These are phyloP conservation scores for Tympanuchus pallidicinctus DNA, from an alignment of 2,113 vertebrate genomes.

Conservation along the genomic window DNA sequence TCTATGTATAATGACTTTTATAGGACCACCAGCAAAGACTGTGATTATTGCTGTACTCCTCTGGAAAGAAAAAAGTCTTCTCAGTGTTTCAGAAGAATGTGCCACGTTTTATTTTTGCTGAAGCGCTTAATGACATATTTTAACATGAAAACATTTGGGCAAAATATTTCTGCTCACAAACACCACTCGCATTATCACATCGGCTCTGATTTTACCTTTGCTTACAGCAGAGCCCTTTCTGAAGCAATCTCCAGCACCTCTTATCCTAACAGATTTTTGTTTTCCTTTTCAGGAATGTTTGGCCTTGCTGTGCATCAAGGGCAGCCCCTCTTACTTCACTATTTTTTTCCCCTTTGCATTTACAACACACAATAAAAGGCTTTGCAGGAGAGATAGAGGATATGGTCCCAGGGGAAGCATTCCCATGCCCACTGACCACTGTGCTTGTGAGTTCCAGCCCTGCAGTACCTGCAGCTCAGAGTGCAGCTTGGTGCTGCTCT, in stretches of 20 bases:
- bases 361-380: constrained; percentile 61
- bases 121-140: background rate
- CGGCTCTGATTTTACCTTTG: constrained; percentile 31
- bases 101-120: background rate
- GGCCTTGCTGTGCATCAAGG: constrained; percentile 54
- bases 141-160: background rate
- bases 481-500: background rate
- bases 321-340: constrained; percentile 46
- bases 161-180: background rate
- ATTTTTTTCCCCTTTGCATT: constrained; percentile 34
- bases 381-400: constrained; percentile 17
- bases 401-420: background rate
- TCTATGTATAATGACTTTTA: background rate
- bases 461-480: background rate
- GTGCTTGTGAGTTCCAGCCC: background rate
- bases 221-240: background rate
- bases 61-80: background rate
- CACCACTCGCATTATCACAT: background rate
- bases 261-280: constrained; percentile 46
- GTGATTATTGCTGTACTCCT: background rate
- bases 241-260: constrained; percentile 28
- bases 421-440: background rate
- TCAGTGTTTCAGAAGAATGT: background rate
- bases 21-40: background rate
- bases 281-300: constrained; percentile 60